Conservation (phyloP, 2,888 invertebrate genomes). For the Drosophila testacea region DNA sequence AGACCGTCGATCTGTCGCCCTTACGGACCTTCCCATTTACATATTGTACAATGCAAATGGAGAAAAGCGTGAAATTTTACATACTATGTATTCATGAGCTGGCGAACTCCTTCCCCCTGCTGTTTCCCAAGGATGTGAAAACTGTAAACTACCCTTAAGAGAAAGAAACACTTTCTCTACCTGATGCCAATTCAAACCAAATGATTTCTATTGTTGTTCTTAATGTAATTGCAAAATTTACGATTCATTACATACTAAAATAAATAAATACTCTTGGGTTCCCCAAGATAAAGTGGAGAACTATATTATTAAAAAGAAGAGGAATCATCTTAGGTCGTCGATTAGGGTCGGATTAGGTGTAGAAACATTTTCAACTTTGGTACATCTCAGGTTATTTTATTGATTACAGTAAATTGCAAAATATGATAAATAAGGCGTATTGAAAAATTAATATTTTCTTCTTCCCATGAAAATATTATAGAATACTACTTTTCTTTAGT, state of each 20-base stretch:
- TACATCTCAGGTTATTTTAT: too few relatives aligned
- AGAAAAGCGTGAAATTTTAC: constrained; percentile 44
- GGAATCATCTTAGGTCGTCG: too few relatives aligned
- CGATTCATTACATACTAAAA: constrained; percentile 50
- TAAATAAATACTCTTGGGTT: neutral
- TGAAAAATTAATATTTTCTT: neutral
- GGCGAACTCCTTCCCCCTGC: constrained; percentile 9
- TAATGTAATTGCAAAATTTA: constrained; percentile 25
- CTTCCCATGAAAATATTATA: neutral
- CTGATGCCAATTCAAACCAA: constrained; percentile 24
- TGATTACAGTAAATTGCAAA: too few relatives aligned
- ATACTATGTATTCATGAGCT: constrained; percentile 3
- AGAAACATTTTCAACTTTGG: too few relatives aligned
- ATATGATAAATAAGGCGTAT: neutral
- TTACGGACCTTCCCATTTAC: constrained; percentile 55
- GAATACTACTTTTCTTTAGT: neutral
- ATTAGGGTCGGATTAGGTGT: too few relatives aligned
- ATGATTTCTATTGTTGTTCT: constrained; percentile 67
- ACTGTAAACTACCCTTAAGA: constrained; percentile 54
- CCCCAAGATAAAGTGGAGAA: too few relatives aligned
- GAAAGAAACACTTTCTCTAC: neutral
- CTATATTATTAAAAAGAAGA: too few relatives aligned
- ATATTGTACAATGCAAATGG: constrained; percentile 24
- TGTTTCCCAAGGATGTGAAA: constrained; percentile 37
- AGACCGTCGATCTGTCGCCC: constrained; percentile 20